Conservation (phyloP, 2,113 vertebrate species). For the Desmodus rotundus region DNA sequence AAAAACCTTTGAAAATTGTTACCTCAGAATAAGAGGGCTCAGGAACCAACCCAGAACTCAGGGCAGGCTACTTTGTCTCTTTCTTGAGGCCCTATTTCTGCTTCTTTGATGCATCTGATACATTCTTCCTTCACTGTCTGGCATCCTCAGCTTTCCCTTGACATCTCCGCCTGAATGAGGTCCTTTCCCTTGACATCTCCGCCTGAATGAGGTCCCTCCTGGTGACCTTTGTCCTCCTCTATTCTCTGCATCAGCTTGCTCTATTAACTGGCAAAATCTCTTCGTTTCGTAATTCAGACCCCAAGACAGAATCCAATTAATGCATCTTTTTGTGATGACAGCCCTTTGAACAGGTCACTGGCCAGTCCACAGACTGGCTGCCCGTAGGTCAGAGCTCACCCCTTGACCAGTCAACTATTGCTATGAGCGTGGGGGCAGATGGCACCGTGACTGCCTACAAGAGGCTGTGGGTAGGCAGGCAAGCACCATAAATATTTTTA, state of each 20-base stretch:
- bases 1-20: neutral
- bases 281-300: neutral
- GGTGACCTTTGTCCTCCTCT: neutral
- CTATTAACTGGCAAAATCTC: neutral
- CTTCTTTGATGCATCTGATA: neutral
- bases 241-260: neutral
- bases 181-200: neutral
- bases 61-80: neutral
- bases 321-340: neutral
- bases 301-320: neutral
- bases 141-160: neutral
- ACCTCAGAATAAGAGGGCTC: neutral
- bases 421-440: accelerated
- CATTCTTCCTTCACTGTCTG: neutral
- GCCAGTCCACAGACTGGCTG: neutral
- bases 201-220: neutral
- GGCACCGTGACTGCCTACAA: neutral
- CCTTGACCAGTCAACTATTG: neutral
- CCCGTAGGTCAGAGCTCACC: neutral
- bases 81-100: neutral
- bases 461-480: neutral
- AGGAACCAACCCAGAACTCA: neutral
- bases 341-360: neutral
- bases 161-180: neutral
- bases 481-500: neutral